Evolutionary conservation across 2,888 invertebrate genomes (phyloP), one percentile per base, ranked within the genome.

Genomic region (Agrypnus murinus): DNA sequence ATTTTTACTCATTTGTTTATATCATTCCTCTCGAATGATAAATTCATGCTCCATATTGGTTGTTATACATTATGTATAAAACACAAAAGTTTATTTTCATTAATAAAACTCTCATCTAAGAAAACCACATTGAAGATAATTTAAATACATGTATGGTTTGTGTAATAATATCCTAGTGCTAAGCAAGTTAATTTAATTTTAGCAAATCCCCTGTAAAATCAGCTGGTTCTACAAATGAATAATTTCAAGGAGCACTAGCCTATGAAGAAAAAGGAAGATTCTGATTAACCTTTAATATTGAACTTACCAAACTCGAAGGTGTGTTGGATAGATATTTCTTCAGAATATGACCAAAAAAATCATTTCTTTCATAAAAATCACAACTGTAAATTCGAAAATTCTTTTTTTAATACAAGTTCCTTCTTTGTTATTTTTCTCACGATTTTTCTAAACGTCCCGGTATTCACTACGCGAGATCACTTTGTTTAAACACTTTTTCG

Each of bases 301-400:
- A 34, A 65, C 48, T 46, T 59, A 66, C 66, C 66, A 17, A 58
- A 48, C 66, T 66, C 59, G 66, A 59, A 58, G 65, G 48, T 59
- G 58, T 48, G 59, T 14, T 40, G 48, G 57, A 43, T 40, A 15
- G 3, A 14, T 25, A 25, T 9, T 34, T 25, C 36, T 40, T 59
- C 66, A 50, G 9, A 34, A 34, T 25, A 15, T 25, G 40, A 34
- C 48, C 36, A 31, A 38, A n/a, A 36, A 43, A 48, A 12, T 25
- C 66, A 66, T 66, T 65, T 59, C 40, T 15, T 25, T 25, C 15
- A 14, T 45, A 19, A 25, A 25, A 34, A 12, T 14, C n/a, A 5
- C 15, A 55, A 31, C 3, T 25, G 25, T 25, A 25, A n/a, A 25
- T 25, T 25, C 25, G 25, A 25, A 25, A 25, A 25, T 25, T 3